Conservation (phyloP, 2,113 vertebrate genomes). For the Theropithecus gelada region DNA sequence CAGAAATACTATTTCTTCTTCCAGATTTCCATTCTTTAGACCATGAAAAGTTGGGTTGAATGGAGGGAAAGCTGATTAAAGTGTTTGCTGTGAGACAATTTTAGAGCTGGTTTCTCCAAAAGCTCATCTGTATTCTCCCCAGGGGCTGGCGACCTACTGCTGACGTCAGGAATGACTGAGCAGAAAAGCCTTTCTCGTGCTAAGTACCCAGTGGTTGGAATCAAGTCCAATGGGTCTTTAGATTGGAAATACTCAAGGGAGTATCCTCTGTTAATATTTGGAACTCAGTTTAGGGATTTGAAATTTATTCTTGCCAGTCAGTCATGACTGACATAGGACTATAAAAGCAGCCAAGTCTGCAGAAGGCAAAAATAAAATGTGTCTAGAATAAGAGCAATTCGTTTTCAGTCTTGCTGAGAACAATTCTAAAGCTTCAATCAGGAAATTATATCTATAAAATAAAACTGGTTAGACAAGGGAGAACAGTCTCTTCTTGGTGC, state of each 20-base stretch:
- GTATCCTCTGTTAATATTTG: neutral
- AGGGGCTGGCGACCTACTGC: neutral
- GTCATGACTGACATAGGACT: fast-evolving
- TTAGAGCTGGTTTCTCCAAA: neutral
- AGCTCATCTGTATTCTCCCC: neutral
- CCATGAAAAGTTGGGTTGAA: neutral
- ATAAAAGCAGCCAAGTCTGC: neutral
- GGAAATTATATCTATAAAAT: neutral
- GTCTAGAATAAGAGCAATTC: neutral
- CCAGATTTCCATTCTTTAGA: neutral
- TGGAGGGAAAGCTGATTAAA: neutral
- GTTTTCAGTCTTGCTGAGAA: neutral
- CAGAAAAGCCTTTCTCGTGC: neutral
- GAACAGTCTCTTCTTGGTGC: neutral
- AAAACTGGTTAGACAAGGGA: neutral
- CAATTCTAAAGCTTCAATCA: neutral
- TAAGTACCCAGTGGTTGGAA: neutral
- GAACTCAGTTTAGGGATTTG: neutral
- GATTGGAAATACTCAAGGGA: neutral
- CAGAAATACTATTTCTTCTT: neutral
- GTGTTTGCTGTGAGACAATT: neutral
- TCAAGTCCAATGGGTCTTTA: neutral
- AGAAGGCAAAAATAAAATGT: neutral
- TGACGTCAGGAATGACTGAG: neutral
- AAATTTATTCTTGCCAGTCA: neutral